Evolutionary conservation across 2,797 vertebrate genomes (phyloP).

Genomic region (Sebastes iracundus): DNA sequence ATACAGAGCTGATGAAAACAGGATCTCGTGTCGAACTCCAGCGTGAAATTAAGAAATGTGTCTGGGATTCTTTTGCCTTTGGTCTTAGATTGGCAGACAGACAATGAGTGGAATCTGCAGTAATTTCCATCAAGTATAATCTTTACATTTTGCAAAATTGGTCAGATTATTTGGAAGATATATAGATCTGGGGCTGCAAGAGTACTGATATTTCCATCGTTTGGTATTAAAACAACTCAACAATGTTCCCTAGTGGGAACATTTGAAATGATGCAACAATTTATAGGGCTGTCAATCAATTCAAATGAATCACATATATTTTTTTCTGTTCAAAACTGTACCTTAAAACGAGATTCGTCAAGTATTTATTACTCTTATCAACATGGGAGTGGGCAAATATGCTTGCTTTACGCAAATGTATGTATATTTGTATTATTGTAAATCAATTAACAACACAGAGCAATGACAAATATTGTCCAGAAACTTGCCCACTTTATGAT

Average conservation of each 20-base stretch:
- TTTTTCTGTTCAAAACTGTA: too few relatives aligned
- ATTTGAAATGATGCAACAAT: not conserved
- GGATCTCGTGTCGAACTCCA: not conserved
- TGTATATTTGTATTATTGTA: too few relatives aligned
- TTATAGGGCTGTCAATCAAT: too few relatives aligned
- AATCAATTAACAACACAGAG: too few relatives aligned
- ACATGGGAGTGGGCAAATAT: too few relatives aligned
- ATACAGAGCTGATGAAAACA: slow-evolving; percentile 24
- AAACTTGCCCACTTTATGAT: too few relatives aligned
- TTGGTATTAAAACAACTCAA: not conserved
- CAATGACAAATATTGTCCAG: too few relatives aligned
- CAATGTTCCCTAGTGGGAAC: not conserved
- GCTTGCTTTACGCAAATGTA: too few relatives aligned
- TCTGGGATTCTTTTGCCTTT: not conserved
- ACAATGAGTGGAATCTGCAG: not conserved
- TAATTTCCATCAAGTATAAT: not conserved
- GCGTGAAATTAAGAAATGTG: slow-evolving; percentile 10
- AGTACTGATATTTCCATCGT: not conserved
- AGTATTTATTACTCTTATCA: too few relatives aligned
- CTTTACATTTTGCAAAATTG: not conserved
- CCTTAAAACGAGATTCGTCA: too few relatives aligned
- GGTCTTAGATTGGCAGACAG: not conserved
- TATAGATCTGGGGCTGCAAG: not conserved
- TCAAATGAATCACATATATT: too few relatives aligned
- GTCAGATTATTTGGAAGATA: slow-evolving; percentile 1